phyloP scores from a whole-genome alignment of 2,888 invertebrate species.

The Meiosimyza platycephala region DNA sequence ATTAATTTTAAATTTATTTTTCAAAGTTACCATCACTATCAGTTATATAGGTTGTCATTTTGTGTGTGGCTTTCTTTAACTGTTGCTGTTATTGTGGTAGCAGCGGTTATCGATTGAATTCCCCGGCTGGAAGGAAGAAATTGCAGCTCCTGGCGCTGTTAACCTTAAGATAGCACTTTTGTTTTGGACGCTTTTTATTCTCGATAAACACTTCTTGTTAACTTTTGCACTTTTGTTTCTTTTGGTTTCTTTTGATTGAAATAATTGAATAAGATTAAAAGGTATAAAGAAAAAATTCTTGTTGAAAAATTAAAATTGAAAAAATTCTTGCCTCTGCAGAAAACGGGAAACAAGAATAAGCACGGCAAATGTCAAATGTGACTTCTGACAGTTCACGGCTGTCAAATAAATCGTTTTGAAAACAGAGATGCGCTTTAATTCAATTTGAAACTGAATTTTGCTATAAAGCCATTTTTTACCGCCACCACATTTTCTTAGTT shows the following conservation, averaged over 20 bases:
- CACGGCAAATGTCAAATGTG: constrained; percentile 17
- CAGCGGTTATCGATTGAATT: constrained; percentile 15
- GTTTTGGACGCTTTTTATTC: constrained; percentile 18
- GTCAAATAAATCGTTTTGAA: not conserved
- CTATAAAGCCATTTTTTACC: too few relatives aligned
- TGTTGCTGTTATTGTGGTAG: constrained; percentile 20
- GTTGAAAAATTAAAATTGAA: constrained; percentile 12
- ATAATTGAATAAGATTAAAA: too few relatives aligned
- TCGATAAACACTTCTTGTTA: constrained; percentile 19
- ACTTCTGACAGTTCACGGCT: not conserved
- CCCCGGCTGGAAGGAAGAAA: constrained; percentile 21
- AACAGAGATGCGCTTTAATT: constrained; percentile 21
- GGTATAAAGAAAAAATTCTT: not conserved
- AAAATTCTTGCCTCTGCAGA: not conserved
- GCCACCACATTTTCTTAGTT: too few relatives aligned
- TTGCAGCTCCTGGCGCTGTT: not conserved
- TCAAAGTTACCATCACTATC: constrained; percentile 45
- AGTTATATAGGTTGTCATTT: constrained; percentile 48
- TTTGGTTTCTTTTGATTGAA: too few relatives aligned
- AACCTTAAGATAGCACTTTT: constrained; percentile 3
- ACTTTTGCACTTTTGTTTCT: not conserved
- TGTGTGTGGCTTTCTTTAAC: not conserved
- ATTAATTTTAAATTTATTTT: constrained; percentile 12
- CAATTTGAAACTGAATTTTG: too few relatives aligned
- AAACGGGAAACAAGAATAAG: constrained; percentile 20